Evolutionary conservation across 2,113 vertebrate genomes (phyloP), one percentile per base, ranked within the genome.

Genomic region (Glaucidium brasilianum): DNA sequence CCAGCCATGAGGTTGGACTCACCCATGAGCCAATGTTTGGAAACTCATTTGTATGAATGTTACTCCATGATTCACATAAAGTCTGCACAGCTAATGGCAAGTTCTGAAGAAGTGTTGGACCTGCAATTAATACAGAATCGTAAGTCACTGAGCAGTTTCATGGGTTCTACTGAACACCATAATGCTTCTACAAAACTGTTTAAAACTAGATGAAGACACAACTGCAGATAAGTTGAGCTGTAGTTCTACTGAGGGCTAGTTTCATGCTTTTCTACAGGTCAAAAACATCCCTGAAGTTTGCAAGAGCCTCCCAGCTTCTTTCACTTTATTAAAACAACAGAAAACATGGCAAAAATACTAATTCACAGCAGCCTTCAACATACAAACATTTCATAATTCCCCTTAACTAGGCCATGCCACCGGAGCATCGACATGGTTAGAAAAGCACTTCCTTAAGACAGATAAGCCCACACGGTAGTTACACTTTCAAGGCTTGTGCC

Each of bases 21-120:
- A 99, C 99, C 99, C 99, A 99, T 0, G 99, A 99, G 56, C 99
- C 99, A 16, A 99, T 99, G 97, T 99, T 99, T 58, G 99, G 99
- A 90, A 99, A 99, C 91, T 99, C 99, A n/a, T 99, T 99, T 88
- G 99, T 99, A 88, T 99, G 98, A 94, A 99, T 99, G 96, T 97
- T 98, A 97, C 99, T 99, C 99, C 99, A 99, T 1, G 99, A 99
- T 56, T 99, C 99, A 82, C 99, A 99, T 41, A 99, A 94, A 12
- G 98, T 97, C 97, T 99, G 99, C 35, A 99, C 99, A 15, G 98
- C 98, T 3, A 99, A 98, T 0, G 99, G 99, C 21, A 99, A 96
- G 96, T 99, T 99, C 98, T 99, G 99, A 96, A 99, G 98, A 39
- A 99, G 98, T 1, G 98, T 62, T 10, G 98, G 98, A 73, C 99